A percentile compares a stretch with the other conserved stretches of the same genome.
Evolutionary conservation across 2,888 invertebrate species (phyloP).

Genomic region (Ophonus ardosiacus): DNA sequence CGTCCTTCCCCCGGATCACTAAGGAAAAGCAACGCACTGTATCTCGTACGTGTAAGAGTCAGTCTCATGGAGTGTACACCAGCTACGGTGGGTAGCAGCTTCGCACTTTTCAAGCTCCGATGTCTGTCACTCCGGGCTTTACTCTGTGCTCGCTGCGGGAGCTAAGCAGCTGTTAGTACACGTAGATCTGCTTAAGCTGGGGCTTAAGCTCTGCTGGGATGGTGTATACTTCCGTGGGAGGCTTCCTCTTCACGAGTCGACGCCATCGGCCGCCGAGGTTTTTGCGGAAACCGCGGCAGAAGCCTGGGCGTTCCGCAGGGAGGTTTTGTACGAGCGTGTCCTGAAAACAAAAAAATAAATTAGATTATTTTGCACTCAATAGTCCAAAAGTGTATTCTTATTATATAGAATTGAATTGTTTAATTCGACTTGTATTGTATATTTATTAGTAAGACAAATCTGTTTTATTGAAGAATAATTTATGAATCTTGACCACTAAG

Average conservation of each 20-base stretch:
- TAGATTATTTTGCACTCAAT: too few species aligned
- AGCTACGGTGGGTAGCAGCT: conserved; percentile 29
- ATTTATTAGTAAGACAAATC: too few species aligned
- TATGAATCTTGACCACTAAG: too few species aligned
- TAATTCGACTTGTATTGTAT: too few species aligned
- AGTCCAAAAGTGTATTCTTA: too few species aligned
- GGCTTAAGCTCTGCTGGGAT: conserved; percentile 92
- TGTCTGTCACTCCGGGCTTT: conserved; percentile 43
- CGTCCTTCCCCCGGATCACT: conserved; percentile 55
- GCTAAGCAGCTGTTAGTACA: conserved; percentile 80
- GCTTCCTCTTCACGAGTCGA: conserved; percentile 90
- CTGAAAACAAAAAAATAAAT: conserved; percentile 77
- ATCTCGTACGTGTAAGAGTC: conserved; percentile 58
- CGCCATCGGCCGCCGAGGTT: conserved; percentile 92
- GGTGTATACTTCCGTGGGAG: conserved; percentile 87
- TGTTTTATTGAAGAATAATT: too few species aligned
- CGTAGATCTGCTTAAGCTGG: conserved; percentile 92
- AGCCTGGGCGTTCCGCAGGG: conserved; percentile 83
- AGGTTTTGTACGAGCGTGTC: conserved; percentile 87
- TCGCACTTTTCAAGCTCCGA: conserved; percentile 39
- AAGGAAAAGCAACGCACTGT: conserved; percentile 49
- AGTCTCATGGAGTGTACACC: conserved; percentile 51
- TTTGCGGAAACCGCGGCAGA: conserved; percentile 88
- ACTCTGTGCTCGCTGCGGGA: conserved; percentile 15
- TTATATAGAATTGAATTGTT: too few species aligned